Evolutionary conservation across 2,797 vertebrate genomes (phyloP).

Genomic region (Cyclura pinguis): DNA sequence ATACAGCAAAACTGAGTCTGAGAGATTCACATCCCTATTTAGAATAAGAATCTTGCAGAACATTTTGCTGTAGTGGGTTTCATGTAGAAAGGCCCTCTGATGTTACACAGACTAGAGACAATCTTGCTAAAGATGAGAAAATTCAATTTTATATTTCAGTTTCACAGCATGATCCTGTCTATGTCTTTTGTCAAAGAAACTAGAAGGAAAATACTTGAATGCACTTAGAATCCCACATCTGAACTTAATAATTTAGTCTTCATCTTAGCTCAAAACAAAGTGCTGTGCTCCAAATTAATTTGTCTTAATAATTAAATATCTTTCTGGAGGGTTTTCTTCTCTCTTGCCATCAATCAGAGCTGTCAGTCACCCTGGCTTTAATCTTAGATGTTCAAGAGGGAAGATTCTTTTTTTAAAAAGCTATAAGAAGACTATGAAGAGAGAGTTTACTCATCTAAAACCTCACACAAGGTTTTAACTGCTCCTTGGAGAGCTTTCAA

Average conservation of each 20-base stretch:
- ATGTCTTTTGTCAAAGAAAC: not conserved
- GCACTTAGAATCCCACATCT: conserved; percentile 26
- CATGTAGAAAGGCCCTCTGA: conserved; percentile 11
- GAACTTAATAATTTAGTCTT: not conserved
- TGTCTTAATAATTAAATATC: conserved; percentile 42
- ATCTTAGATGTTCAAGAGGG: conserved; percentile 59
- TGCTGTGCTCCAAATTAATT: not conserved
- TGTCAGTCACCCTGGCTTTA: conserved; percentile 59
- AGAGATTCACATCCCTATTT: too few species aligned
- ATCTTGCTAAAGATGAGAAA: not conserved
- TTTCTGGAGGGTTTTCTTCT: conserved; percentile 27
- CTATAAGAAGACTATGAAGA: not conserved
- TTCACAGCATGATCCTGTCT: conserved; percentile 10
- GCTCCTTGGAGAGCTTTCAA: conserved; percentile 31
- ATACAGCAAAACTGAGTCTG: too few species aligned
- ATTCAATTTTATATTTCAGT: not conserved
- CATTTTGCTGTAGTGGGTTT: not conserved
- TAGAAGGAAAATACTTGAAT: not conserved
- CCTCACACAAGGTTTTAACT: conserved; percentile 58
- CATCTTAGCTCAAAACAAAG: not conserved
- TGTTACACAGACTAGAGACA: not conserved
- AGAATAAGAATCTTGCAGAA: not conserved
- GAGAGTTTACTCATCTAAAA: conserved; percentile 41
- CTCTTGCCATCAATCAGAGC: conserved; percentile 43
- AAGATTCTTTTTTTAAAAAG: not conserved